Evolutionary conservation across 2,797 vertebrate genomes (phyloP).

Genomic region (Anguilla marmorata): DNA sequence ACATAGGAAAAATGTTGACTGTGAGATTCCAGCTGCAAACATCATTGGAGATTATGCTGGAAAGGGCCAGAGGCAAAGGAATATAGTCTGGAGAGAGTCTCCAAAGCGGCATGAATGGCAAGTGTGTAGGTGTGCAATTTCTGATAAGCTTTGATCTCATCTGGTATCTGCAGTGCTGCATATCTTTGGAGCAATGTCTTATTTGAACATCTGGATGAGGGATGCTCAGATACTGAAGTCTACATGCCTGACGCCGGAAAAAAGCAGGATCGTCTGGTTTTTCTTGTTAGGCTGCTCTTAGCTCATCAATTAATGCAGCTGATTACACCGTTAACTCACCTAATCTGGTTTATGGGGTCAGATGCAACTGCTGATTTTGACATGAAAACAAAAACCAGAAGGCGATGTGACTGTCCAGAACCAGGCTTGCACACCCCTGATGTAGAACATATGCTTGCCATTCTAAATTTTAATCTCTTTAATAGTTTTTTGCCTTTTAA

Average conservation of each 20-base stretch:
- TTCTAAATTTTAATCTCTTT: neutral
- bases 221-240: neutral
- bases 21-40: conserved; percentile 3
- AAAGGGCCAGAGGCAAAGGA: neutral
- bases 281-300: neutral
- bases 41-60: neutral
- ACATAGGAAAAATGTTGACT: neutral
- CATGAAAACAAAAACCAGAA: neutral
- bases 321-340: neutral
- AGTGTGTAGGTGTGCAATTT: neutral
- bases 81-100: neutral
- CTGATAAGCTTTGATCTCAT: neutral
- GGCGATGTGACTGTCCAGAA: neutral
- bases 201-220: neutral
- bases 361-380: neutral
- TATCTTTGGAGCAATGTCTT: neutral
- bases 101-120: neutral
- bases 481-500: neutral
- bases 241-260: neutral
- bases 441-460: neutral
- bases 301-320: neutral
- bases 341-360: neutral
- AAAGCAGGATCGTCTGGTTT: neutral
- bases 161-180: neutral
- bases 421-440: neutral